A percentile compares a stretch with the other conserved stretches of the same genome.
These are phyloP conservation scores for Balaeniceps rex DNA, from an alignment of 2,113 vertebrate species.

Conservation along the genomic window DNA sequence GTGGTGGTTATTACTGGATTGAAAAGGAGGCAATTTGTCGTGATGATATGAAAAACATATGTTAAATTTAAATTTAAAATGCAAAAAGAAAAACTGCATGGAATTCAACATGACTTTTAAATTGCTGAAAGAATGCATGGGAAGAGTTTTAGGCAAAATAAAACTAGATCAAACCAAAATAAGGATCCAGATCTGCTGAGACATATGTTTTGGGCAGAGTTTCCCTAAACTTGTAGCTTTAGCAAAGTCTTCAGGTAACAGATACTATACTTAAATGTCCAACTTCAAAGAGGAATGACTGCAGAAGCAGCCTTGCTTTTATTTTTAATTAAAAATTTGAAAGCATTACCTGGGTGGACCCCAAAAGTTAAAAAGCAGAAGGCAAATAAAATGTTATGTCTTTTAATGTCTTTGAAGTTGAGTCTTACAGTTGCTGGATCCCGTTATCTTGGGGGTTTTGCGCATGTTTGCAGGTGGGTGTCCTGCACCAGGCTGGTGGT, in stretches of 20 bases:
- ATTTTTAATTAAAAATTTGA: constrained; percentile 60
- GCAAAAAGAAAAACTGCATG: neutral
- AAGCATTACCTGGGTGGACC: constrained; percentile 8
- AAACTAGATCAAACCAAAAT: constrained; percentile 12
- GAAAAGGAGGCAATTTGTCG: neutral
- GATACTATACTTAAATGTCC: constrained; percentile 30
- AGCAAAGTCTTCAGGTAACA: constrained; percentile 31
- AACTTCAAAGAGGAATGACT: constrained; percentile 38
- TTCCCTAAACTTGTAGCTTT: neutral
- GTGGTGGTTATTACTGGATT: neutral
- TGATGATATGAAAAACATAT: neutral
- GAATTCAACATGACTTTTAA: constrained; percentile 4
- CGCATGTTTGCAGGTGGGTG: neutral
- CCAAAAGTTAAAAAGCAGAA: constrained; percentile 40
- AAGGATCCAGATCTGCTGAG: constrained; percentile 20
- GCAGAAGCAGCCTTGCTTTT: constrained; percentile 35
- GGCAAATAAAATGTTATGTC: constrained; percentile 47
- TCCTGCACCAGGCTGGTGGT: neutral
- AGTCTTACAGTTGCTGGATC: neutral
- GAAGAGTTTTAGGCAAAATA: constrained; percentile 31
- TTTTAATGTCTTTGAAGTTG: constrained; percentile 33
- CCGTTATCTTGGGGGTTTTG: neutral
- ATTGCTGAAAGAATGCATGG: neutral
- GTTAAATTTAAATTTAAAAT: neutral
- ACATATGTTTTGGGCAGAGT: neutral